phyloP scores from a whole-genome alignment of 2,113 vertebrate genomes.

The Cebidichthys violaceus region DNA sequence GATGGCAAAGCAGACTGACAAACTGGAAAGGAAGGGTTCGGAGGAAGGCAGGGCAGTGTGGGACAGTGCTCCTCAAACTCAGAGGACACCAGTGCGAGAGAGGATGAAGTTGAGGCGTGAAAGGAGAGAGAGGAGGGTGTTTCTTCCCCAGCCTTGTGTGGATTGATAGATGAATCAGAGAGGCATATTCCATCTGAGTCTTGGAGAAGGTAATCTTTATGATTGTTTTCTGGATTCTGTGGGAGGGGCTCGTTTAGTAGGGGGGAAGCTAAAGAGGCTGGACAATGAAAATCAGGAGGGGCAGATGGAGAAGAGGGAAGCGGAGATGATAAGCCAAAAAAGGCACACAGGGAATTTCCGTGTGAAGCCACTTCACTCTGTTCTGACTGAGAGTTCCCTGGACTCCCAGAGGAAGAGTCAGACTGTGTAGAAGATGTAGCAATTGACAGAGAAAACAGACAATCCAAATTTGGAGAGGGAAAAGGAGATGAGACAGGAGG shows the following conservation, averaged over 20 bases:
- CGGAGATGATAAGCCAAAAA: background rate
- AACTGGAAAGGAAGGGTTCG: background rate
- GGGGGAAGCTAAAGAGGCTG: background rate
- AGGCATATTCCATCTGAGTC: background rate
- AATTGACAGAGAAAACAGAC: background rate
- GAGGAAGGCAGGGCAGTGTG: background rate
- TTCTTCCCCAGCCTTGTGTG: slow-evolving; percentile 14
- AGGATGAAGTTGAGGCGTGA: slow-evolving; percentile 1
- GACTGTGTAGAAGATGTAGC: background rate
- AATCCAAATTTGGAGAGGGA: background rate
- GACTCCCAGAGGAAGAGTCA: background rate
- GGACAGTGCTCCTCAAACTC: background rate
- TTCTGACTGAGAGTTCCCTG: background rate
- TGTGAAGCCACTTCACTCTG: background rate
- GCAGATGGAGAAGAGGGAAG: background rate
- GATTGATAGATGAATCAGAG: background rate
- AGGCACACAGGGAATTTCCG: background rate
- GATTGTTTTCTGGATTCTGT: background rate
- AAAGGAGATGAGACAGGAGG: background rate
- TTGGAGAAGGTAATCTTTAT: slow-evolving; percentile 1
- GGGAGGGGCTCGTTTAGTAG: background rate
- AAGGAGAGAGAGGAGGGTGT: background rate
- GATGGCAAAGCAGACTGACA: background rate
- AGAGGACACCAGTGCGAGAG: background rate
- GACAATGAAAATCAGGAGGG: background rate